Evolutionary conservation across 53 echinoderm and acorn worm species (phyloP).

Genomic region (Holothuria leucospilota): DNA sequence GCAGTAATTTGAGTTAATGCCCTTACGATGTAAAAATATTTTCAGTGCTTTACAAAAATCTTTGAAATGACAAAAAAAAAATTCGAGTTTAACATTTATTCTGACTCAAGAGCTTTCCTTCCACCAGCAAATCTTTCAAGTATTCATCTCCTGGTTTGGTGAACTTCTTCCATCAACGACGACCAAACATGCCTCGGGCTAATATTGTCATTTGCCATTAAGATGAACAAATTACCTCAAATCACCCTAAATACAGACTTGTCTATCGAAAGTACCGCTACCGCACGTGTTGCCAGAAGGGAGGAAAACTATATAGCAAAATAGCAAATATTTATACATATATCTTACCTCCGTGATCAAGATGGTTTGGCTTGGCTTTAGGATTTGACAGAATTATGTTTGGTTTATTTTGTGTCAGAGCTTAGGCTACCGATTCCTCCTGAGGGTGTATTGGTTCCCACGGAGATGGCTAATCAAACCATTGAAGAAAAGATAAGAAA

Average conservation of each 20-base stretch:
- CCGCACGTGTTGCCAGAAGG: background rate
- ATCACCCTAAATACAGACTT: slow-evolving; percentile 17
- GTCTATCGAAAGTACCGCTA: slow-evolving; percentile 36
- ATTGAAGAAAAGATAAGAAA: slow-evolving; percentile 6
- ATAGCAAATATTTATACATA: slow-evolving; percentile 41
- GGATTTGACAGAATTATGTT: slow-evolving; percentile 12
- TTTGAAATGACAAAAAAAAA: too few relatives aligned
- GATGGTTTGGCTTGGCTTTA: slow-evolving; percentile 20
- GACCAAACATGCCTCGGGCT: background rate
- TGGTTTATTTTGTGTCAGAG: slow-evolving; percentile 19
- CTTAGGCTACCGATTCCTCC: background rate
- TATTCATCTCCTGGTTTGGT: background rate
- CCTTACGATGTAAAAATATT: too few relatives aligned
- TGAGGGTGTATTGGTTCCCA: slow-evolving; percentile 9
- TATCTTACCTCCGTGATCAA: slow-evolving; percentile 22
- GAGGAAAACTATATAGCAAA: background rate
- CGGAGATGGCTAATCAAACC: background rate
- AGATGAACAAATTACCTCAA: slow-evolving; percentile 32
- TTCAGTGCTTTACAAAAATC: too few relatives aligned
- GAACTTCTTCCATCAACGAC: slow-evolving; percentile 12
- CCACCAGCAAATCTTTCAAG: too few relatives aligned
- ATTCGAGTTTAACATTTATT: too few relatives aligned
- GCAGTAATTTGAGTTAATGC: too few relatives aligned
- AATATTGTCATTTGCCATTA: slow-evolving; percentile 27
- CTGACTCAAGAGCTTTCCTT: too few relatives aligned